Conservation (phyloP, 2,113 vertebrate genomes). For the Trichechus manatus region DNA sequence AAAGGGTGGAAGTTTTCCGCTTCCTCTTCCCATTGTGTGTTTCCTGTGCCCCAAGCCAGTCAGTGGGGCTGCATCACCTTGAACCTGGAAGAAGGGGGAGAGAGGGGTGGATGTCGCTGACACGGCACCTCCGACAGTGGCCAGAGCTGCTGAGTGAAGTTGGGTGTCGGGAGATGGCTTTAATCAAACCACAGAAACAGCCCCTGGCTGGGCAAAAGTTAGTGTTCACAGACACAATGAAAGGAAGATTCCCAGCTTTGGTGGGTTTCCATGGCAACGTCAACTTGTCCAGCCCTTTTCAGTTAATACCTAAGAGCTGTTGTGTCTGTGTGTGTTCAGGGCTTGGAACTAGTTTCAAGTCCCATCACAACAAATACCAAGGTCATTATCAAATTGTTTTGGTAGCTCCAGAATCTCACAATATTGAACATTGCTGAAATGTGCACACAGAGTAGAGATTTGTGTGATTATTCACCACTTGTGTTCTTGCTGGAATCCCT, state of each 20-base stretch:
- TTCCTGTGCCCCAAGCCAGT: neutral
- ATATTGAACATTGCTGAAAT: neutral
- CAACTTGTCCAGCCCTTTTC: slow-evolving; percentile 42
- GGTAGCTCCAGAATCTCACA: neutral
- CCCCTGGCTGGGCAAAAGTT: neutral
- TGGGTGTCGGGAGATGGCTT: no score
- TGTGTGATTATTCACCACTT: neutral
- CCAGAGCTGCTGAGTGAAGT: neutral
- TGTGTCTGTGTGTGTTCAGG: neutral
- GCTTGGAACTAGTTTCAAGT: neutral
- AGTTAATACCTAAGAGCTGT: slow-evolving; percentile 31
- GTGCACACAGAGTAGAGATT: neutral
- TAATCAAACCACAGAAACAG: neutral
- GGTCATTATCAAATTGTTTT: slow-evolving; percentile 32
- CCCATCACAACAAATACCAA: slow-evolving; percentile 3
- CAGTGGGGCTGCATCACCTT: neutral
- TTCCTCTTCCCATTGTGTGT: slow-evolving; percentile 68
- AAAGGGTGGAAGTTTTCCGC: slow-evolving; percentile 52
- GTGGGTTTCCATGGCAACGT: slow-evolving; percentile 68
- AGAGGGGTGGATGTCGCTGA: neutral
- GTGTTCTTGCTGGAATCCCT: neutral
- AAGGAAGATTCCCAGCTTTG: neutral
- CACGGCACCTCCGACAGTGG: neutral
- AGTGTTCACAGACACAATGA: neutral
- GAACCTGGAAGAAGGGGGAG: neutral